Percentiles rank a stretch among this genome's conserved stretches.
phyloP scores from a whole-genome alignment of 2,797 vertebrate species.

The Peromyscus aztecus region DNA sequence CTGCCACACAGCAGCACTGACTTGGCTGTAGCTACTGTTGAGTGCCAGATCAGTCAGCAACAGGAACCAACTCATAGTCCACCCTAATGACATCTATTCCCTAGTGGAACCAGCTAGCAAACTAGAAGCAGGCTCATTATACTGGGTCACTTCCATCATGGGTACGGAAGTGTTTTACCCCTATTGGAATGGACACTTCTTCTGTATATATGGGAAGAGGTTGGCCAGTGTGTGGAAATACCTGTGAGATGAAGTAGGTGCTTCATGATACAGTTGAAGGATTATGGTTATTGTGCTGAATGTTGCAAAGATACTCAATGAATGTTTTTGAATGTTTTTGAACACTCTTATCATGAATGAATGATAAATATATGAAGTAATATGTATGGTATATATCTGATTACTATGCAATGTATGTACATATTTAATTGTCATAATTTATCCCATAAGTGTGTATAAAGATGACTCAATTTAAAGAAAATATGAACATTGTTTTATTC shows the following conservation, averaged over 20 bases:
- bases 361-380: neutral
- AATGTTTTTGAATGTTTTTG: neutral
- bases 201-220: neutral
- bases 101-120: neutral
- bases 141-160: neutral
- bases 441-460: neutral
- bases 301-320: neutral
- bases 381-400: neutral
- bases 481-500: neutral
- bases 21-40: neutral
- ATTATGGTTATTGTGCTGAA: neutral
- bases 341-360: neutral
- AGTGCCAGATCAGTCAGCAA: neutral
- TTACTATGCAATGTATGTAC: neutral
- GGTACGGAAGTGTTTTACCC: neutral
- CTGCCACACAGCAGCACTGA: neutral
- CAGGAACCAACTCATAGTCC: neutral
- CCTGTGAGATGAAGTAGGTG: neutral
- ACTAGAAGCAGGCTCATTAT: neutral
- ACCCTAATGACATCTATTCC: neutral
- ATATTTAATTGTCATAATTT: neutral
- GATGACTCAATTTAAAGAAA: neutral
- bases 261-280: neutral
- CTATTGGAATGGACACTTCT: neutral
- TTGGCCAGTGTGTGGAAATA: neutral